Percentiles rank a stretch among this genome's conserved stretches.
Conservation (phyloP, 2,113 vertebrate species). For the Enhydra lutris region DNA sequence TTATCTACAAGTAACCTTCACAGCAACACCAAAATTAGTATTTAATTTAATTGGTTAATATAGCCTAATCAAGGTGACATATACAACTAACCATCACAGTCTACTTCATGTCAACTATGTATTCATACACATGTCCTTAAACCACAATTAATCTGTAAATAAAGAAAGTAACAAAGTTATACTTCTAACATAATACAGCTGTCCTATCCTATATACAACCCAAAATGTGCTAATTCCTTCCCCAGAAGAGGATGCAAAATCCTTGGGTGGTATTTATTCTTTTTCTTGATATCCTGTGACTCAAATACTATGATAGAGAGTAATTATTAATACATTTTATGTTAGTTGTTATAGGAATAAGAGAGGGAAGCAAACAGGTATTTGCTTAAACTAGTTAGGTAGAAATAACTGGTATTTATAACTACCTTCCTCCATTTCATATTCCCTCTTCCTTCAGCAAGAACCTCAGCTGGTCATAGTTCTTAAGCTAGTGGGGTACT, state of each 20-base stretch:
- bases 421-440: neutral
- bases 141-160: neutral
- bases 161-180: neutral
- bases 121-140: neutral
- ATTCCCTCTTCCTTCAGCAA: neutral
- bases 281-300: neutral
- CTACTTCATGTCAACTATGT: neutral
- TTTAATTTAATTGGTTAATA: neutral
- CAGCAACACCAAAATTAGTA: neutral
- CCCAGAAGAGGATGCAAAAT: conserved; percentile 5
- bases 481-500: neutral
- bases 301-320: neutral
- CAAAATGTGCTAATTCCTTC: neutral
- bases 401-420: neutral
- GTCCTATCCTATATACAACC: neutral
- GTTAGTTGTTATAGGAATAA: neutral
- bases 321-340: neutral
- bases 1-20: neutral
- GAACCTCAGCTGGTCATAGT: neutral
- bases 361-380: neutral
- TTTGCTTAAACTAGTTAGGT: neutral
- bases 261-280: neutral
- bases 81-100: neutral
- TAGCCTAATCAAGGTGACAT: neutral
- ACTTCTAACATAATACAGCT: neutral